phyloP scores from a whole-genome alignment of 2,888 invertebrate species.

The Plusia festucae region DNA sequence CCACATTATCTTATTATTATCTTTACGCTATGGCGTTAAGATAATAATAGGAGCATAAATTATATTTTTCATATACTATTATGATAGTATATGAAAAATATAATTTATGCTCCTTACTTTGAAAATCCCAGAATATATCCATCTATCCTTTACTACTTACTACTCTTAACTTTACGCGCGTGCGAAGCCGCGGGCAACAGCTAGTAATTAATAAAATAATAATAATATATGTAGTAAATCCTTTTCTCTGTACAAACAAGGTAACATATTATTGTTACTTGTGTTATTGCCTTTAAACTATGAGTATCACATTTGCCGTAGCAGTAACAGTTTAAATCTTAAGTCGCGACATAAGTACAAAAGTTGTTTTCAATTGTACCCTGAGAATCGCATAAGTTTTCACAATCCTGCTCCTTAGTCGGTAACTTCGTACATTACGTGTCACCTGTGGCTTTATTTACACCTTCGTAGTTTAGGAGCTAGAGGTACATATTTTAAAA shows the following conservation, averaged over 20 bases:
- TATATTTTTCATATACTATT: no score
- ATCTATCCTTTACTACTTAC: no score
- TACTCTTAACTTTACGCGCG: no score
- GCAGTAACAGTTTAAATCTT: conserved; percentile 15
- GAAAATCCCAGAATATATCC: no score
- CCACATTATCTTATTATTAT: no score
- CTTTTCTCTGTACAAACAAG: neutral
- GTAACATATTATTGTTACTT: neutral
- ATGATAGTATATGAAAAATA: no score
- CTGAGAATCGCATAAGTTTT: conserved; percentile 46
- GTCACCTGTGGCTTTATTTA: conserved; percentile 55
- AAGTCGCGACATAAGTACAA: conserved; percentile 32
- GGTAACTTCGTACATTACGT: conserved; percentile 45
- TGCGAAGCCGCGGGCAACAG: no score
- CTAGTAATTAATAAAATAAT: no score
- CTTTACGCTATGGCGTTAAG: no score
- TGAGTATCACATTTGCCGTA: neutral
- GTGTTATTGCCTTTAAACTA: neutral
- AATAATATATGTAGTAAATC: no score
- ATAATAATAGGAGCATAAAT: no score
- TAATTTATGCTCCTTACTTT: no score
- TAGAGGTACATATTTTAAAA: conserved; percentile 17
- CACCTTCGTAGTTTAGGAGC: conserved; percentile 22
- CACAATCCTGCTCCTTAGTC: conserved; percentile 38
- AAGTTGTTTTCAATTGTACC: conserved; percentile 53